Evolutionary conservation across 2,113 vertebrate species (phyloP), one percentile per base, ranked within the genome.

Genomic region (Marmota flaviventris): DNA sequence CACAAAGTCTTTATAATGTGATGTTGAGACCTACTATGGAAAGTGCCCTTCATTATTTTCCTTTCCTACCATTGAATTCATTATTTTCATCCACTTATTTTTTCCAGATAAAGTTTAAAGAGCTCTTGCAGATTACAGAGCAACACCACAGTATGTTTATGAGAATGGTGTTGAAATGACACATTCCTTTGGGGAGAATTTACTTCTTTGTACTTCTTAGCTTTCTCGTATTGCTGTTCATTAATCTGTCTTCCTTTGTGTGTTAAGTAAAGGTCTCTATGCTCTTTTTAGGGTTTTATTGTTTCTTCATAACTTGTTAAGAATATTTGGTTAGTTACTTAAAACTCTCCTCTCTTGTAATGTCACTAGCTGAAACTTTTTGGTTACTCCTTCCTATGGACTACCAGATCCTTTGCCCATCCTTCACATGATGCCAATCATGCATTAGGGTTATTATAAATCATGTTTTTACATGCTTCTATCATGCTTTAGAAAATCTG

Each of bases 11-110:
- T 77, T 83, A 94, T 70, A 73, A 93, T 34, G 37, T 34, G 61
- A 94, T 63, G 88, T 58, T 78, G 14, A 70, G 24, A 70, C 25
- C 51, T 79, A 14, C 12, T 82, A 34, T 17, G 0, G 51, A 88
- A 77, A 77, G 32, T 65, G 22, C 20, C 22, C 65, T 27, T 94
- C 18, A 56, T 51, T 78, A 56, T 63, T 82, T 79, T 76, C 45
- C 34, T 89, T 93, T 51, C 12, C 39, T 39, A 27, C 22, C 77
- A 24, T 56, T 72, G 6, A 65, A 70, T 73, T 45, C 29, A 81
- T 72, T 92, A 29, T 93, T 63, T n/a, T 75, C 29, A 85, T 12
- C 5, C 29, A 56, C 72, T 96, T 96, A 27, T 5, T 87, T 94
- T 94, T 95, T 53, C 6, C 45, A 73, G 1, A 34, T 85, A 73